Evolutionary conservation across 2,888 invertebrate species (phyloP).

Genomic region (Apomyelois bistriatella): DNA sequence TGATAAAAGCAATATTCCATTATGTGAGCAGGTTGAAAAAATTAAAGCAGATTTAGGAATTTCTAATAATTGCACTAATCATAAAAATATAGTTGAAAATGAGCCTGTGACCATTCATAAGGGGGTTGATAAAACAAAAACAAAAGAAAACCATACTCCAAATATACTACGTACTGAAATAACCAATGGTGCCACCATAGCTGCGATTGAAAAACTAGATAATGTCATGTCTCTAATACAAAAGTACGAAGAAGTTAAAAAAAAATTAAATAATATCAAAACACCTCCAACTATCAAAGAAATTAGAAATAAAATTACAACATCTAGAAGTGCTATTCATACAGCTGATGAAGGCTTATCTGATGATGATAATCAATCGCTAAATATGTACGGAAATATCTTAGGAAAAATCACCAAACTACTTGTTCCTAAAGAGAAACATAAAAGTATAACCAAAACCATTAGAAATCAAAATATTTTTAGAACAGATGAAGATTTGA

Average conservation of each 20-base stretch:
- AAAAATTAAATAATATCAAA: slow-evolving; percentile 36
- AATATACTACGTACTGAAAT: not conserved
- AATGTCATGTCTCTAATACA: slow-evolving; percentile 51
- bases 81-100: slow-evolving; percentile 6
- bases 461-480: slow-evolving; percentile 39
- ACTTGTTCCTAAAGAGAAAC: slow-evolving; percentile 45
- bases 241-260: slow-evolving; percentile 53
- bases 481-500: slow-evolving; percentile 29
- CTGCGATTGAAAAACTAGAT: slow-evolving; percentile 45
- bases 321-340: not conserved
- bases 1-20: slow-evolving; percentile 43
- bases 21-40: slow-evolving; percentile 48
- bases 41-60: not conserved
- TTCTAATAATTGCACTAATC: not conserved
- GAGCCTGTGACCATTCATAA: not conserved
- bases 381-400: slow-evolving; percentile 51
- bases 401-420: slow-evolving; percentile 59
- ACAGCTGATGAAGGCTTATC: slow-evolving; percentile 20
- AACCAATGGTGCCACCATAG: slow-evolving; percentile 13
- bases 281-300: slow-evolving; percentile 15
- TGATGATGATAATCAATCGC: slow-evolving; percentile 34
- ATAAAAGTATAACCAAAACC: slow-evolving; percentile 36
- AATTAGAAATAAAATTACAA: not conserved
- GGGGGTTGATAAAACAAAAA: not conserved
- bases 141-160: not conserved